Evolutionary conservation across 2,888 invertebrate species (phyloP), one percentile per base, ranked within the genome.

Genomic region (Hymenopus coronatus): DNA sequence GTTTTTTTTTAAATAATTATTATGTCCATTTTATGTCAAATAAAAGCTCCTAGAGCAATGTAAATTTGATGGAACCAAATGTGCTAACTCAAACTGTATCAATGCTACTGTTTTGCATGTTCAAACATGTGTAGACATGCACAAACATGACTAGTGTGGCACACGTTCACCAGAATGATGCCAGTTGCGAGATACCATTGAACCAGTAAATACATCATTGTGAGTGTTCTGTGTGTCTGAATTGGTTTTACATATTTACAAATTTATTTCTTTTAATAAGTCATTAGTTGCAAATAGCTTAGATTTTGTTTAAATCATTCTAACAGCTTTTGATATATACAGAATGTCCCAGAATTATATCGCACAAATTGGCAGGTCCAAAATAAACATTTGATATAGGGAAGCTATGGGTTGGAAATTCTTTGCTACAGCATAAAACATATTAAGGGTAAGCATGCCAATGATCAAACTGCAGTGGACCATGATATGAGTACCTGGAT

Each of bases 301-400:
- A 86, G 86, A 70, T 30, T 28, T 54, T 87, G 82, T 54, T 54
- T 87, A 54, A 87, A 87, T 54, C 28, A 87, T 6, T 82, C 87
- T 28, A 87, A 70, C 25, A 87, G 28, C 82, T 70, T 87, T 81
- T 28, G 70, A 30, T 87, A 87, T 87, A 81, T 70, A 15, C n/a
- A n/a, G n/a, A n/a, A n/a, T n/a, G n/a, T n/a, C n/a, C n/a, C n/a
- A n/a, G n/a, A n/a, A n/a, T n/a, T n/a, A n/a, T n/a, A n/a, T n/a
- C n/a, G n/a, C n/a, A n/a, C n/a, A n/a, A n/a, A n/a, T n/a, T n/a
- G n/a, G n/a, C n/a, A n/a, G n/a, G n/a, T n/a, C n/a, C n/a, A n/a
- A n/a, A n/a, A n/a, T n/a, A n/a, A n/a, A n/a, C n/a, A n/a, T n/a
- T n/a, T n/a, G n/a, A n/a, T n/a, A n/a, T n/a, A n/a, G n/a, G n/a